Percentiles rank a stretch among this genome's conserved stretches.
Evolutionary conservation across 2,797 vertebrate species (phyloP).

Genomic region (Petrocephalus schoutedeni): DNA sequence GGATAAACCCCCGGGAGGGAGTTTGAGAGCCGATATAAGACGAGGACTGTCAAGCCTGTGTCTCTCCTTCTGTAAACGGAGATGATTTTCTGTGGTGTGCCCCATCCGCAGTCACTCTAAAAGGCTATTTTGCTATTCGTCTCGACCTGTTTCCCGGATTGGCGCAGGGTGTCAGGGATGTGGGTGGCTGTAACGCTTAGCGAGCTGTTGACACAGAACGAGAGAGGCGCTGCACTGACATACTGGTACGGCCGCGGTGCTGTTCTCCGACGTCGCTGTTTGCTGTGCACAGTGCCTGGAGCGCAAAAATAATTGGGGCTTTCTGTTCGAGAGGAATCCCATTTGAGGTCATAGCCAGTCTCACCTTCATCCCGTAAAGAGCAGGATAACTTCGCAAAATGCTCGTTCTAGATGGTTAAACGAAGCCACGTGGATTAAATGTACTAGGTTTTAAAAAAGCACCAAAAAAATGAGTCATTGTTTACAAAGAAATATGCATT

Average conservation of each 20-base stretch:
- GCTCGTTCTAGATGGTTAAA: background rate
- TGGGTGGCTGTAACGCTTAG: background rate
- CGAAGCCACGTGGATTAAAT: background rate
- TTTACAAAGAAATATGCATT: background rate
- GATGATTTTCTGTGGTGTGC: background rate
- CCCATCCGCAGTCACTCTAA: background rate
- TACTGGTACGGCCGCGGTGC: background rate
- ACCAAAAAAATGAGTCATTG: background rate
- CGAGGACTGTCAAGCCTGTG: background rate
- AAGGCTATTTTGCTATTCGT: background rate
- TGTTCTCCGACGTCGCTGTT: background rate
- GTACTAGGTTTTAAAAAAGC: background rate
- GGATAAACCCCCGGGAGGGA: background rate
- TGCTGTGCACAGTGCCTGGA: background rate
- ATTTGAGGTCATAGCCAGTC: background rate
- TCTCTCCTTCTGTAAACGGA: background rate
- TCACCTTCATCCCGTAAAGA: background rate
- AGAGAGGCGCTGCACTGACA: background rate
- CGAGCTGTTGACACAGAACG: constrained; percentile 3
- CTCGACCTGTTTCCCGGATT: constrained; percentile 1
- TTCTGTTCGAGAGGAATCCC: background rate
- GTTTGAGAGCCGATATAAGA: background rate
- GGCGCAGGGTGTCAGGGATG: background rate
- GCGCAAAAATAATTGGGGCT: constrained; percentile 16
- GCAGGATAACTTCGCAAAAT: background rate